These are phyloP conservation scores for Oostethus manadensis DNA, from an alignment of 2,113 vertebrate genomes.

Conservation along the genomic window DNA sequence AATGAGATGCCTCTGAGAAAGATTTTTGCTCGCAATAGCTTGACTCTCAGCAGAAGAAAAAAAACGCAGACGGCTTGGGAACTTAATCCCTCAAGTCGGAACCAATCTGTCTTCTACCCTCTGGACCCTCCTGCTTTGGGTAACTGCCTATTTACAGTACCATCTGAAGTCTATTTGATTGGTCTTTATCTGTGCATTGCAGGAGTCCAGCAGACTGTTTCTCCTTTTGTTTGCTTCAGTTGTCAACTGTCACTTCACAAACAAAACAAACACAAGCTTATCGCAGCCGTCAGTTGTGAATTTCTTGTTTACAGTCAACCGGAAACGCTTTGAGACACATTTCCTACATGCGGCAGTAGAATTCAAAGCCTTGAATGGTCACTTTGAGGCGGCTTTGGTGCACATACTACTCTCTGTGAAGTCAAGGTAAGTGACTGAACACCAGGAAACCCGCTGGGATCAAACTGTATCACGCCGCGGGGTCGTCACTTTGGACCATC, in stretches of 20 bases:
- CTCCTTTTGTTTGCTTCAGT: conserved; percentile 8
- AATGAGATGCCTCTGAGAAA: neutral
- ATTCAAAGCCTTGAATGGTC: neutral
- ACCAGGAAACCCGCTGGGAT: neutral
- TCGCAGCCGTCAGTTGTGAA: neutral
- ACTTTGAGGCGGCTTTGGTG: neutral
- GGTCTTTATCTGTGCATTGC: conserved; percentile 17
- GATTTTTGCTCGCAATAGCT: neutral
- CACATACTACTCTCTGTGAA: neutral
- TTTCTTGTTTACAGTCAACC: neutral
- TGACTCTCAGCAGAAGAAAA: neutral
- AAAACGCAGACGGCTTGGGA: conserved; percentile 36
- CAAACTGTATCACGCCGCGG: neutral
- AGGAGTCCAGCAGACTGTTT: conserved; percentile 10
- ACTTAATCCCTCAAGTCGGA: conserved; percentile 18
- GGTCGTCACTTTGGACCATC: neutral
- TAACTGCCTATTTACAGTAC: conserved; percentile 22
- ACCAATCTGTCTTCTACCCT: conserved; percentile 46
- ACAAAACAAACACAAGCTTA: conserved; percentile 1
- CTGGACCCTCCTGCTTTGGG: conserved; percentile 20
- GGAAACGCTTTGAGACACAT: neutral
- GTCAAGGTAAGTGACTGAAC: neutral
- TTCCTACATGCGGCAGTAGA: neutral
- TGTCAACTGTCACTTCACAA: neutral
- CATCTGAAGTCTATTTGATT: conserved; percentile 32